Conservation (phyloP, 2,888 invertebrate genomes). For the Harpalus rubripes region DNA sequence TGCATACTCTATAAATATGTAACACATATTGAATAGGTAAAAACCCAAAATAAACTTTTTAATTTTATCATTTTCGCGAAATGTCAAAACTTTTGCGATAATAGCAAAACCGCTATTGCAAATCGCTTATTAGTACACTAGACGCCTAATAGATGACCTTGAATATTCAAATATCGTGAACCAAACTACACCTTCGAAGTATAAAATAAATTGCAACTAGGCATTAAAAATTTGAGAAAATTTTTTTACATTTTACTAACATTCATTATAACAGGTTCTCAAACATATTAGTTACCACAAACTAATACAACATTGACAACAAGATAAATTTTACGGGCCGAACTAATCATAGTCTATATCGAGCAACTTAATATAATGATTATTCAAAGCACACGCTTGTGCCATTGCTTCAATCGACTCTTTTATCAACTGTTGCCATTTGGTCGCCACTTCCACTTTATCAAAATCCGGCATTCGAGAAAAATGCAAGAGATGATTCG, state of each 20-base stretch:
- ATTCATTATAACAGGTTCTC: slow-evolving; percentile 5
- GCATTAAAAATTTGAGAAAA: not conserved
- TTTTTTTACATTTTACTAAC: slow-evolving; percentile 12
- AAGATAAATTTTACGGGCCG: slow-evolving; percentile 17
- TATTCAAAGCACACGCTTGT: slow-evolving; percentile 37
- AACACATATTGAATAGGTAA: too few species aligned
- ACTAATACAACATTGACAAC: slow-evolving; percentile 10
- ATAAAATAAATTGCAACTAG: not conserved
- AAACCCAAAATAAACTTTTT: too few species aligned
- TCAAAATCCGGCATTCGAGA: slow-evolving; percentile 31
- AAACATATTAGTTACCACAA: slow-evolving; percentile 21
- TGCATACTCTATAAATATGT: too few species aligned
- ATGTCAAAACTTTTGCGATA: too few species aligned
- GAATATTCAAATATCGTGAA: too few species aligned
- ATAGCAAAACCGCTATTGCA: too few species aligned
- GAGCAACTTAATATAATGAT: slow-evolving; percentile 54
- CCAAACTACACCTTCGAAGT: not conserved
- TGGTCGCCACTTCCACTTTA: slow-evolving; percentile 39
- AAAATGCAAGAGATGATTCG: slow-evolving; percentile 47
- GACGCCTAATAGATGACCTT: too few species aligned
- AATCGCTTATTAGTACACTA: too few species aligned
- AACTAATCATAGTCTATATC: slow-evolving; percentile 43
- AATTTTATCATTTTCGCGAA: too few species aligned
- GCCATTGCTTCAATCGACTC: slow-evolving; percentile 40
- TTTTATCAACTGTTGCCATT: slow-evolving; percentile 48